These are phyloP conservation scores for Aurelia sp. DNA, from an alignment of 30 jellyfish, hydroid and myxozoan species.

Conservation along the genomic window DNA sequence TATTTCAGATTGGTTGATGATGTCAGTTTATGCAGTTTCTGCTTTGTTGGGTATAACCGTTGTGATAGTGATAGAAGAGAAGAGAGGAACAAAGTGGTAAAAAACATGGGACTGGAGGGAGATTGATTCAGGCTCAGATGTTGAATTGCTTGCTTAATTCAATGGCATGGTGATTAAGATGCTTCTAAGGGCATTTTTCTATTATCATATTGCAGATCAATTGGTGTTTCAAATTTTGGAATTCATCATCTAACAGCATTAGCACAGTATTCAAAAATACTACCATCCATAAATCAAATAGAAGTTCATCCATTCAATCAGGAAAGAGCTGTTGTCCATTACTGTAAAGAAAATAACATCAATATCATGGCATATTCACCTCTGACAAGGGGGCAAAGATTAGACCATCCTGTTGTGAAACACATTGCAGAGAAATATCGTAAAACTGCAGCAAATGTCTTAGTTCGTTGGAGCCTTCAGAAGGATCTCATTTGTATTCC, in stretches of 20 bases:
- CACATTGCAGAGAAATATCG: conserved; percentile 49
- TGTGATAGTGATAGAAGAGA: too few species aligned
- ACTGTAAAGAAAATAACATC: conserved; percentile 54
- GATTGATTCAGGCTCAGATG: not conserved
- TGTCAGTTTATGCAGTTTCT: too few species aligned
- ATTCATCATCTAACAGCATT: conserved; percentile 53
- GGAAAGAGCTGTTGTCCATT: conserved; percentile 58
- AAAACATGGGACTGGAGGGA: too few species aligned
- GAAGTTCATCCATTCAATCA: conserved; percentile 81
- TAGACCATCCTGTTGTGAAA: conserved; percentile 50
- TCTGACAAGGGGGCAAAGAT: conserved; percentile 61
- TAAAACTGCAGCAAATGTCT: conserved; percentile 55
- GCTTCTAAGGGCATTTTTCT: not conserved
- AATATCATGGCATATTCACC: conserved; percentile 83
- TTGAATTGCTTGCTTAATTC: not conserved
- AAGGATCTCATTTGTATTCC: conserved; percentile 71
- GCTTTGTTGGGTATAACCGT: too few species aligned
- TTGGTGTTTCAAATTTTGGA: conserved; percentile 85
- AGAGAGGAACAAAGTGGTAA: too few species aligned
- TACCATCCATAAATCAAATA: conserved; percentile 76
- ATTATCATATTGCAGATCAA: conserved; percentile 34
- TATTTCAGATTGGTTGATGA: too few species aligned
- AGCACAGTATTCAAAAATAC: conserved; percentile 31
- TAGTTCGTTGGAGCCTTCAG: conserved; percentile 79
- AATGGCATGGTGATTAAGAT: not conserved